Conservation (phyloP, 2,113 vertebrate species). For the Hippocampus guttulatus region DNA sequence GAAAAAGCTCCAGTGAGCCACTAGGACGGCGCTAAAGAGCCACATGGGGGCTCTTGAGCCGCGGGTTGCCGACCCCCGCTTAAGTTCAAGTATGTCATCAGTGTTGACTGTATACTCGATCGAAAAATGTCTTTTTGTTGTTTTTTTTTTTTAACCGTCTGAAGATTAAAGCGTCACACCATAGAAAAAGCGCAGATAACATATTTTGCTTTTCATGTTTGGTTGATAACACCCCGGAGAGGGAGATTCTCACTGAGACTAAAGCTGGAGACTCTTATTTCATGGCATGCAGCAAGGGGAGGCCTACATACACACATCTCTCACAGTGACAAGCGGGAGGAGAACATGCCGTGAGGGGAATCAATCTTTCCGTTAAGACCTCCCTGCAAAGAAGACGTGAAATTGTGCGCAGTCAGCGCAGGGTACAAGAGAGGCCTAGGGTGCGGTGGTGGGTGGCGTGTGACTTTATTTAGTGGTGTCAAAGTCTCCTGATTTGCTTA, state of each 20-base stretch:
- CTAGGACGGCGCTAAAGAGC: too few species aligned
- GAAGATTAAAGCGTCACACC: background rate
- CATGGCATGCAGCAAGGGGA: constrained; percentile 24
- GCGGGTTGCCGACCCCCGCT: too few species aligned
- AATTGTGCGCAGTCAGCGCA: constrained; percentile 28
- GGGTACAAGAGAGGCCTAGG: background rate
- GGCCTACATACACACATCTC: constrained; percentile 43
- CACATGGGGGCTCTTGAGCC: too few species aligned
- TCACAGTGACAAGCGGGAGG: constrained; percentile 43
- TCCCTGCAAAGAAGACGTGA: constrained; percentile 22
- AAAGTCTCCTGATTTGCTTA: constrained; percentile 4
- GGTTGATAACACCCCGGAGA: background rate
- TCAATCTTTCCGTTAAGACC: constrained; percentile 42
- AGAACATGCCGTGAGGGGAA: constrained; percentile 30
- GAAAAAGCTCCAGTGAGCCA: too few species aligned
- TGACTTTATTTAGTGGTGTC: constrained; percentile 27
- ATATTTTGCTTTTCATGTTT: background rate
- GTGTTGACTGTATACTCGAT: too few species aligned
- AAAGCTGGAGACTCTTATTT: constrained; percentile 30
- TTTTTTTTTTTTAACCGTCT: background rate
- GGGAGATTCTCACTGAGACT: constrained; percentile 9
- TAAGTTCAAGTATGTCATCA: too few species aligned
- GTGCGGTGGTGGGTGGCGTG: background rate
- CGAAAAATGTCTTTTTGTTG: too few species aligned
- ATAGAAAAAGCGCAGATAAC: background rate